Evolutionary conservation across 2,888 invertebrate genomes (phyloP), one percentile per base, ranked within the genome.

Genomic region (Eilema sororculum): DNA sequence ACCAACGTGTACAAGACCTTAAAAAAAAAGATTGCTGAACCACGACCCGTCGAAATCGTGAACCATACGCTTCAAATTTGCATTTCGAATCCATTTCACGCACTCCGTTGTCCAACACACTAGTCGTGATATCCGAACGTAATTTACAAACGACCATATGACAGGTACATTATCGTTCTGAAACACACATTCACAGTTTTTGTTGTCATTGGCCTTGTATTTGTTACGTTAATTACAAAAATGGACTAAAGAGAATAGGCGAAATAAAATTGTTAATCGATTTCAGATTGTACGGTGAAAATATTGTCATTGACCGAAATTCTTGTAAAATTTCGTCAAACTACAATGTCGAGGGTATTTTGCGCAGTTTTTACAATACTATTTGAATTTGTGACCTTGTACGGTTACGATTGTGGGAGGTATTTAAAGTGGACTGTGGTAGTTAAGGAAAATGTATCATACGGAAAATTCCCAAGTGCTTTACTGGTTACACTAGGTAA

Each of bases 71-170:
- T 56, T 68, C 59, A 58, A 75, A 79, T 82, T 79, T 67, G 75
- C 81, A 79, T 83, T 59, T 61, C 69, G 68, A 82, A 81, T 82
- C 69, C 67, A 76, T 79, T 80, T 59, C 41, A 70, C 74, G 69
- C 67, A 71, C 68, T 65, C 75, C 65, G 58, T 77, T 72, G 77
- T 79, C 75, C 75, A 60, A 9, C 71, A 76, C 74, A 75, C 65
- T n/a, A 24, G 62, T 71, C 74, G 66, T 76, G 75, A 60, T 76
- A 64, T 74, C 74, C 70, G 69, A 77, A 75, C 74, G 63, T 56
- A 72, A 74, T 69, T 72, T 72, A 63, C 37, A 71, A 75, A 75
- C 69, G 66, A 71, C 67, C 57, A 33, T 74, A 68, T 78, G 77
- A 77, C 79, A 80, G 70, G 74, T 81, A 78, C 73, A 75, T 24